These are phyloP conservation scores for Zaprionus camerounensis DNA, from an alignment of 1,140 invertebrate genomes.

Conservation along the genomic window DNA sequence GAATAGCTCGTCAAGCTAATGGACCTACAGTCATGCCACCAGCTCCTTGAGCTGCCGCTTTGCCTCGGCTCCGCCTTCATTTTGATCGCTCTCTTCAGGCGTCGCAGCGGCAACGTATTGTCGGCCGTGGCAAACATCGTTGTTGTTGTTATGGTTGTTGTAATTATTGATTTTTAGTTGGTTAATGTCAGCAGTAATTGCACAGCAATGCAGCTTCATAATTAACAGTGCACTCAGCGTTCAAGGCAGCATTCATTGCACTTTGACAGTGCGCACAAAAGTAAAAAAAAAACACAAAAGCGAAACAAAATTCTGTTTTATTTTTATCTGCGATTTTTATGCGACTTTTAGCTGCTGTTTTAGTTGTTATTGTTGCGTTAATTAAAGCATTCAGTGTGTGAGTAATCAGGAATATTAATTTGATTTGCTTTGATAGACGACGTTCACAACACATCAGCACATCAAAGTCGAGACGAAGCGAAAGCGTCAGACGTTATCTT, in stretches of 20 bases:
- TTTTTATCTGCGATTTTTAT: conserved; percentile 28
- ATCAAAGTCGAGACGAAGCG: conserved; percentile 30
- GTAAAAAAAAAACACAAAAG: conserved; percentile 10
- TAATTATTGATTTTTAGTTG: conserved; percentile 56
- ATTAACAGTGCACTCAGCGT: conserved; percentile 32
- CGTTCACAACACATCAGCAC: conserved; percentile 9
- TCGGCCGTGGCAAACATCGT: conserved; percentile 65
- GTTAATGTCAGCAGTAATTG: conserved; percentile 49
- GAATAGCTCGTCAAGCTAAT: too few relatives aligned
- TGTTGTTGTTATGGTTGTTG: conserved; percentile 17
- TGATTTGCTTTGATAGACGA: conserved; percentile 50
- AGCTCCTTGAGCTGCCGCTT: neutral
- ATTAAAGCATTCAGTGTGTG: conserved; percentile 60
- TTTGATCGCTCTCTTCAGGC: conserved; percentile 50
- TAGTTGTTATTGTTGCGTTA: conserved; percentile 32
- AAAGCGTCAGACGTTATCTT: conserved; percentile 59
- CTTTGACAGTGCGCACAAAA: conserved; percentile 37
- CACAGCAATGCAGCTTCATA: conserved; percentile 39
- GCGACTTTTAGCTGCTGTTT: conserved; percentile 19
- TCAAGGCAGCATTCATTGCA: conserved; percentile 66
- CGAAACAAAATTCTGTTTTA: neutral
- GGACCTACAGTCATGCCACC: neutral
- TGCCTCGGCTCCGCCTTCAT: conserved; percentile 45
- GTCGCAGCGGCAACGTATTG: conserved; percentile 54
- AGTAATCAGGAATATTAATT: conserved; percentile 57